These are phyloP conservation scores for Calameuta pallipes DNA, from an alignment of 2,888 invertebrate genomes.

Conservation along the genomic window DNA sequence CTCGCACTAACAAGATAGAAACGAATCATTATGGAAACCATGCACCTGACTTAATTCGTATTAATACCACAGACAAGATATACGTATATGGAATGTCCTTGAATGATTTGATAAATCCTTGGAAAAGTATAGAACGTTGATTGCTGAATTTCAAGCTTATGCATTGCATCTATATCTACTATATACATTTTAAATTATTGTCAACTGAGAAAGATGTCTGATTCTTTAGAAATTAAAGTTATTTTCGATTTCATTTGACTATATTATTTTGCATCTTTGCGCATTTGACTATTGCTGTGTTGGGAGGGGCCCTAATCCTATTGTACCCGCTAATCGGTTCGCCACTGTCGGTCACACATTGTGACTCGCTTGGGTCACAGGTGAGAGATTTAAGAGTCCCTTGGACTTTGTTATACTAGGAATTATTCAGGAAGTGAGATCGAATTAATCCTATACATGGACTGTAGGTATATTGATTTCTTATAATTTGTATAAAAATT, in stretches of 20 bases:
- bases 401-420: conserved; percentile 25
- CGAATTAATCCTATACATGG: conserved; percentile 12
- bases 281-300: not conserved
- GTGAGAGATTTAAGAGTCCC: conserved; percentile 52
- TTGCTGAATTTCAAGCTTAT: too few relatives aligned
- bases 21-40: not conserved
- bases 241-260: not conserved
- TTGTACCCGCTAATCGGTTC: conserved; percentile 26
- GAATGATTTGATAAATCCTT: not conserved
- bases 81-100: not conserved
- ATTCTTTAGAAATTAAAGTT: not conserved
- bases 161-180: too few relatives aligned
- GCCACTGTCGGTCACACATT: conserved; percentile 47
- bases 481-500: not conserved
- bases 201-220: too few relatives aligned
- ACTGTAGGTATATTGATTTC: not conserved
- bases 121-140: not conserved
- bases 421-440: conserved; percentile 37
- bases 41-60: not conserved
- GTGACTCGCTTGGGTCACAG: conserved; percentile 53
- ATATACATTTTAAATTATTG: too few relatives aligned
- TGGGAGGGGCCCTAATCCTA: not conserved
- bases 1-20: not conserved
- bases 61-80: not conserved
- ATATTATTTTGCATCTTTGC: not conserved